phyloP scores from a whole-genome alignment of 2,113 vertebrate genomes.

The Garra rufa region DNA sequence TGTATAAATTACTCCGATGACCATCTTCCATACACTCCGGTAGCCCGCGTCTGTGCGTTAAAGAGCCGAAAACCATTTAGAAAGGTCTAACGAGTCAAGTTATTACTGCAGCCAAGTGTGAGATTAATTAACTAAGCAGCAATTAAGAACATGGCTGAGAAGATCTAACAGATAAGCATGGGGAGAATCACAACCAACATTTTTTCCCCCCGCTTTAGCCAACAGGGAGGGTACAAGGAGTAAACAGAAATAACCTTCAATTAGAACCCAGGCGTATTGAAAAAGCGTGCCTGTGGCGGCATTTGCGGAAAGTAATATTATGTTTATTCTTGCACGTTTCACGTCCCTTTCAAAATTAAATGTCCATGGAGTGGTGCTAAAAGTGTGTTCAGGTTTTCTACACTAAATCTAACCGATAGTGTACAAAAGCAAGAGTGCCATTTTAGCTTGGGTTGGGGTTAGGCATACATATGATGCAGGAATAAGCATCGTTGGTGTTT shows the following conservation, averaged over 20 bases:
- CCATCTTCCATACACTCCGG: slow-evolving; percentile 11
- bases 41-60: slow-evolving; percentile 43
- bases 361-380: not conserved
- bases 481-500: not conserved
- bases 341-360: not conserved
- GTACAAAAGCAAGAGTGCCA: not conserved
- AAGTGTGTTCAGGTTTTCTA: not conserved
- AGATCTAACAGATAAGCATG: slow-evolving; percentile 60
- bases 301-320: not conserved
- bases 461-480: not conserved
- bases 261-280: not conserved
- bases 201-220: not conserved
- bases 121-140: slow-evolving; percentile 77
- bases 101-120: slow-evolving; percentile 74
- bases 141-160: slow-evolving; percentile 68
- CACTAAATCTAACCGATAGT: not conserved
- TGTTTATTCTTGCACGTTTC: not conserved
- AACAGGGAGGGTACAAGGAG: not conserved
- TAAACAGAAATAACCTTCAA: slow-evolving; percentile 7
- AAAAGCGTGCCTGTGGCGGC: not conserved
- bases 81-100: slow-evolving; percentile 73
- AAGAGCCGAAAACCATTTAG: slow-evolving; percentile 68
- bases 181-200: slow-evolving; percentile 50
- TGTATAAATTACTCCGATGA: not conserved
- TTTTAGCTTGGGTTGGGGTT: not conserved